Conservation (phyloP, 2,113 vertebrate genomes). For the Steatornis caripensis region DNA sequence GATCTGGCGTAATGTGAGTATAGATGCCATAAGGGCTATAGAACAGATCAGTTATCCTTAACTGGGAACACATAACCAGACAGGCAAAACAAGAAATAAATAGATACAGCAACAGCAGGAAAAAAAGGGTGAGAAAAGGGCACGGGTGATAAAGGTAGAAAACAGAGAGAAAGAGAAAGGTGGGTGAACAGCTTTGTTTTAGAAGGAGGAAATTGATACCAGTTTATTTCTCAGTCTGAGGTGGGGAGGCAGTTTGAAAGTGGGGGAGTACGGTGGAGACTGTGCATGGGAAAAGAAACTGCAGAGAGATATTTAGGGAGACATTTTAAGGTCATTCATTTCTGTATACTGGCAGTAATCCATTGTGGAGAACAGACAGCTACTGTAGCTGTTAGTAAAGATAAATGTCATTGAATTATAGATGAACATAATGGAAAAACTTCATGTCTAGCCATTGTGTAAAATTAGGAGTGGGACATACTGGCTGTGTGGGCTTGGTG, state of each 20-base stretch:
- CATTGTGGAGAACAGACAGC: slow-evolving; percentile 47
- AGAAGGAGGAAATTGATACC: not conserved
- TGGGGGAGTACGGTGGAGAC: not conserved
- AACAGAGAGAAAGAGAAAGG: not conserved
- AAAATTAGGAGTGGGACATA: slow-evolving; percentile 49
- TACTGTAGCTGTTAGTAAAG: slow-evolving; percentile 55
- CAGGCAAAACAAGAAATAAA: not conserved
- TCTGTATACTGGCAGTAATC: slow-evolving; percentile 50
- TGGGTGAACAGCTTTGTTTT: not conserved
- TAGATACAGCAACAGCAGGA: not conserved
- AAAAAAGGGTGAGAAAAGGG: not conserved
- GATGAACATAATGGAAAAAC: slow-evolving; percentile 50
- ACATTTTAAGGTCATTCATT: slow-evolving; percentile 55
- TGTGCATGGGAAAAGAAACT: not conserved
- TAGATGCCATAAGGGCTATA: not conserved
- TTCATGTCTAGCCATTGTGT: slow-evolving; percentile 47
- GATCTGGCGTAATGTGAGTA: not conserved
- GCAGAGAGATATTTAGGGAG: slow-evolving; percentile 33
- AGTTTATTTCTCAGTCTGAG: not conserved
- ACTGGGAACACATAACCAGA: not conserved
- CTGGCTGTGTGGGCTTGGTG: slow-evolving; percentile 26
- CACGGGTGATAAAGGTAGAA: not conserved
- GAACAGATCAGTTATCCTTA: not conserved
- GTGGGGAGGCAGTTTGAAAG: not conserved
- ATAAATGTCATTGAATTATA: slow-evolving; percentile 59